phyloP scores from a whole-genome alignment of 53 echinoderm and acorn worm species.

The Arbacia lixula region DNA sequence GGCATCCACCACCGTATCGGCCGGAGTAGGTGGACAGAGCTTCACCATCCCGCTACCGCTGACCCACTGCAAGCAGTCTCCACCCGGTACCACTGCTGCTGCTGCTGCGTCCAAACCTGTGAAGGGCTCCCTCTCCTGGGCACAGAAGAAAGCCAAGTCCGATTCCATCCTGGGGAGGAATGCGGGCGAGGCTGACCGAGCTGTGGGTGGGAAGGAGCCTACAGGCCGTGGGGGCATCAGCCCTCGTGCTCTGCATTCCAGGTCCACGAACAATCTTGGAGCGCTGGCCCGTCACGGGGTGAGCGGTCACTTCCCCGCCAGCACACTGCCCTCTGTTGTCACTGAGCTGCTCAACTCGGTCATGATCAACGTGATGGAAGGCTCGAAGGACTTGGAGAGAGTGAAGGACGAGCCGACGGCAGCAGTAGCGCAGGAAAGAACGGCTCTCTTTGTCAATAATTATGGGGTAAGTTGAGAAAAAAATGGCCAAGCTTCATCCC shows the following conservation, averaged over 20 bases:
- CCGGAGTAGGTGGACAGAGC: constrained; percentile 8
- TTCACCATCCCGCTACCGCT: constrained; percentile 47
- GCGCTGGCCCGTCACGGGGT: not conserved
- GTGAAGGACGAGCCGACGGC: not conserved
- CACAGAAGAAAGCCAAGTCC: constrained; percentile 33
- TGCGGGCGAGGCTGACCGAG: not conserved
- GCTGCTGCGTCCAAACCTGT: too few relatives aligned
- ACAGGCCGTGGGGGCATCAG: not conserved
- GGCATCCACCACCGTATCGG: not conserved
- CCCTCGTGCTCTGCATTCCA: not conserved
- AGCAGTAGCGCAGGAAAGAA: constrained; percentile 6
- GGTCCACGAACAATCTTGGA: constrained; percentile 27
- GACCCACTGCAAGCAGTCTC: constrained; percentile 36
- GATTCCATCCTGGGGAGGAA: constrained; percentile 37
- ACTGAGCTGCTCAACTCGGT: constrained; percentile 73
- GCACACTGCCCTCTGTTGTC: constrained; percentile 57
- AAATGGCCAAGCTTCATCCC: too few relatives aligned
- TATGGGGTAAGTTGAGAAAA: constrained; percentile 1
- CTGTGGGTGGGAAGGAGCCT: not conserved
- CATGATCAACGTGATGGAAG: constrained; percentile 76
- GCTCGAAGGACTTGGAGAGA: constrained; percentile 20
- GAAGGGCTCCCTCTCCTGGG: not conserved
- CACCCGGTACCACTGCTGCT: not conserved
- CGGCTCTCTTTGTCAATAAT: constrained; percentile 22
- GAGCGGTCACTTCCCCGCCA: not conserved